Conservation (phyloP, 2,888 invertebrate species). For the Electrophaes corylata region DNA sequence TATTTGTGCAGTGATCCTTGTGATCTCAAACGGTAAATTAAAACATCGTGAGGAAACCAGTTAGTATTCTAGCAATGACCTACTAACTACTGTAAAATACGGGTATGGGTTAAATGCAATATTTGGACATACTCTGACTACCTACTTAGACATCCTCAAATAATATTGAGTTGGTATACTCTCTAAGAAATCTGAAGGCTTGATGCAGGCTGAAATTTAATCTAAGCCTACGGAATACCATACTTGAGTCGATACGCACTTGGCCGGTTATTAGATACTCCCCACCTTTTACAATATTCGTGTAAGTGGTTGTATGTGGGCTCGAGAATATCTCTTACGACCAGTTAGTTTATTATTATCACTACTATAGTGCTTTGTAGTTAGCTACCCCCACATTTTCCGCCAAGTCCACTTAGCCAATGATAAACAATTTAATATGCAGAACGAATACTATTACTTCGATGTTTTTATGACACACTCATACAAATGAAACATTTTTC, state of each 20-base stretch:
- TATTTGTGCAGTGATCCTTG: no score
- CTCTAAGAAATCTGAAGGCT: no score
- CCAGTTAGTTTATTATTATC: constrained; percentile 19
- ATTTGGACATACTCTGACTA: no score
- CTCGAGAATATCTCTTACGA: constrained; percentile 3
- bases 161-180: no score
- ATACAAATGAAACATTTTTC: constrained; percentile 9
- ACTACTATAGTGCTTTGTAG: constrained; percentile 2
- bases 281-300: constrained; percentile 1
- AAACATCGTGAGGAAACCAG: no score
- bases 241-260: neutral
- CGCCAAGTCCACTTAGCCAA: constrained; percentile 22
- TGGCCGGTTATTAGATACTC: neutral
- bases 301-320: neutral
- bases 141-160: no score
- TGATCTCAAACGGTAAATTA: no score
- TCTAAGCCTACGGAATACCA: neutral
- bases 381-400: constrained; percentile 15
- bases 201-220: no score
- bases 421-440: constrained; percentile 29
- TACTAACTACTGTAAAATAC: no score
- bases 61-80: no score
- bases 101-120: no score
- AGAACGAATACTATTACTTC: constrained; percentile 12
- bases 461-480: constrained; percentile 21